Evolutionary conservation across 2,888 invertebrate species (phyloP), one percentile per base, ranked within the genome.

Genomic region (Dynastes grantii): DNA sequence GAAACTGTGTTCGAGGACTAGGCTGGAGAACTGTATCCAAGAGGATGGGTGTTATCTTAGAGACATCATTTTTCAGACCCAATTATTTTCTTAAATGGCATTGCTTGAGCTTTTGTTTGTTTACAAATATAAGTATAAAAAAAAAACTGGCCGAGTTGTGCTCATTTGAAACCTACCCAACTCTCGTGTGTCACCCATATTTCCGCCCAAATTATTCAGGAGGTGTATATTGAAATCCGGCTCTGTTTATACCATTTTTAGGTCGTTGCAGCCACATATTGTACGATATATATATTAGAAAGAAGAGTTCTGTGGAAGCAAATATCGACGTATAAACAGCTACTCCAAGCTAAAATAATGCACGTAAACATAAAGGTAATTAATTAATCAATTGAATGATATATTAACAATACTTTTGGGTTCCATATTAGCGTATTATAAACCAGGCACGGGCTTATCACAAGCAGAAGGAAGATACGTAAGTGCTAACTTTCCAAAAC

Each of bases 331-430:
- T 81, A 79, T 67, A 79, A 78, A 11, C 80, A 82, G 29, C 22
- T 83, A 51, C 45, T 77, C 11, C 82, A 81, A 70, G 77, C 78
- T n/a, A 64, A 70, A n/a, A 77, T 80, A 8, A 22, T 79, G 16
- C 79, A 79, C 32, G 13, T 32, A 5, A 67, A 64, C 29, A 53
- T 67, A 9, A 11, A n/a, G 22, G 79, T 79, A 75, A 67, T 9
- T 45, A 45, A 45, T 2, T 67, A 37, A 68, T 40, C 65, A 8
- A 22, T 29, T 29, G 6, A 16, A n/a, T 16, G n/a, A 55, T n/a
- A 55, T 32, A 64, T 3, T 67, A 6, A 49, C 63, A 9, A 29
- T 49, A 49, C 6, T 22, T n/a, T 5, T 49, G 6, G n/a, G 5
- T 29, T 51, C 8, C 13, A 32, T 68, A 49, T 49, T 27, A 51